A percentile compares a stretch with the other conserved stretches of the same genome.
Evolutionary conservation across 2,797 vertebrate genomes (phyloP).

Genomic region (Manis pentadactyla): DNA sequence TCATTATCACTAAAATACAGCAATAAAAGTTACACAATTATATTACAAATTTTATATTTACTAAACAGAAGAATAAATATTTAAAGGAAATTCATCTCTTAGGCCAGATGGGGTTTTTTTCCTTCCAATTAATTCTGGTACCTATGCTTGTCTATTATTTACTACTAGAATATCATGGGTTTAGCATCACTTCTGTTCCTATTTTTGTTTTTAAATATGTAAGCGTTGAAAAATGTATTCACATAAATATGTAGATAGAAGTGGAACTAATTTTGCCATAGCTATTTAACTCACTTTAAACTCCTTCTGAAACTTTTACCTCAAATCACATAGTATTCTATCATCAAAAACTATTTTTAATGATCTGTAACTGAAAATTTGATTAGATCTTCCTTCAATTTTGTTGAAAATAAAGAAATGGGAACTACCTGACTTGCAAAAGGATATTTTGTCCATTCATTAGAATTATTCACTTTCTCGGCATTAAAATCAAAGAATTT

Average conservation of each 20-base stretch:
- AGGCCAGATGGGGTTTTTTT: not conserved
- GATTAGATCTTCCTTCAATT: not conserved
- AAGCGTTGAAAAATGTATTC: not conserved
- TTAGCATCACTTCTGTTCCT: not conserved
- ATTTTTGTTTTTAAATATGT: constrained; percentile 37
- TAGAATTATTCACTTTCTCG: constrained; percentile 42
- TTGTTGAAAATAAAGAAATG: constrained; percentile 50
- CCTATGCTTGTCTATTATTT: constrained; percentile 33
- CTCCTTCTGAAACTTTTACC: not conserved
- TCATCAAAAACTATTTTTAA: constrained; percentile 56
- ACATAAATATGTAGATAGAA: constrained; percentile 33
- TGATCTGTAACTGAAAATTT: not conserved
- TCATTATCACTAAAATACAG: constrained; percentile 16
- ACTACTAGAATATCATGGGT: not conserved
- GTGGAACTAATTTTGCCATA: constrained; percentile 17
- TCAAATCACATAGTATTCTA: constrained; percentile 27
- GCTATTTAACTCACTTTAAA: constrained; percentile 41
- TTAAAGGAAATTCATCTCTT: constrained; percentile 19
- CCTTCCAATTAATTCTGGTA: constrained; percentile 10
- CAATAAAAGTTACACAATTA: not conserved
- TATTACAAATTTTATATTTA: constrained; percentile 14
- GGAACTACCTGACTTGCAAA: constrained; percentile 14
- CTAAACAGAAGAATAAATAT: constrained; percentile 40
- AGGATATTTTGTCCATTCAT: constrained; percentile 23
- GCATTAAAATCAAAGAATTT: not conserved